Evolutionary conservation across 2,888 invertebrate species (phyloP).

Genomic region (Operophtera brumata): DNA sequence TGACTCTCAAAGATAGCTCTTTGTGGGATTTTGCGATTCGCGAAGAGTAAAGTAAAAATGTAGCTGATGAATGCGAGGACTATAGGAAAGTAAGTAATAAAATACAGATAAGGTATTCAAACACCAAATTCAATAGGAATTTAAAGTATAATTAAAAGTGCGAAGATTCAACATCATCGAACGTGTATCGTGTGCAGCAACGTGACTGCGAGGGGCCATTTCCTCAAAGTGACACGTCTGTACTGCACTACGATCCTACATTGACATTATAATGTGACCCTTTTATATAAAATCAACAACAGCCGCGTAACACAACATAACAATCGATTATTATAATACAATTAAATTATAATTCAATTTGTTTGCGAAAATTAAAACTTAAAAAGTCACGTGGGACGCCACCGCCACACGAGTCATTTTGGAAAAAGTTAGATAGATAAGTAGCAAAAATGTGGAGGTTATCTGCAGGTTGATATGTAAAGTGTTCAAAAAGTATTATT

Average conservation of each 20-base stretch:
- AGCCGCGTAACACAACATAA: conserved; percentile 21
- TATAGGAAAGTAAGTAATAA: conserved; percentile 8
- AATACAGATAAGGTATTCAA: conserved; percentile 10
- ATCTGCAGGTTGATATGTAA: neutral
- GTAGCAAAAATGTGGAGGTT: neutral
- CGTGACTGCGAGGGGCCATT: conserved; percentile 32
- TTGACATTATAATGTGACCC: conserved; percentile 29
- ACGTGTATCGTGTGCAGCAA: conserved; percentile 18
- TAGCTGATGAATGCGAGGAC: neutral
- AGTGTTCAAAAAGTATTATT: neutral
- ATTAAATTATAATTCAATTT: neutral
- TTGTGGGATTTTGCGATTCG: conserved; percentile 6
- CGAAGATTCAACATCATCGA: conserved; percentile 11
- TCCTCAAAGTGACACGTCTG: conserved; percentile 36
- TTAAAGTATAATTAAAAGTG: conserved; percentile 28
- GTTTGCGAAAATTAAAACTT: neutral
- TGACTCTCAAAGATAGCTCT: conserved; percentile 20
- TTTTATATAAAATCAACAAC: conserved; percentile 28
- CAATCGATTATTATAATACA: conserved; percentile 21
- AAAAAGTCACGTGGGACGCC: conserved; percentile 3
- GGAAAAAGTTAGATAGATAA: conserved; percentile 1
- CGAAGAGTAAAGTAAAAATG: conserved; percentile 1
- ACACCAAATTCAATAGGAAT: conserved; percentile 3
- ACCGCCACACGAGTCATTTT: conserved; percentile 6
- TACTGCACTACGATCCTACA: conserved; percentile 26